Percentiles rank a stretch among this genome's conserved stretches.
Conservation (phyloP, 1,140 invertebrate genomes). For the Ectropis grisescens region DNA sequence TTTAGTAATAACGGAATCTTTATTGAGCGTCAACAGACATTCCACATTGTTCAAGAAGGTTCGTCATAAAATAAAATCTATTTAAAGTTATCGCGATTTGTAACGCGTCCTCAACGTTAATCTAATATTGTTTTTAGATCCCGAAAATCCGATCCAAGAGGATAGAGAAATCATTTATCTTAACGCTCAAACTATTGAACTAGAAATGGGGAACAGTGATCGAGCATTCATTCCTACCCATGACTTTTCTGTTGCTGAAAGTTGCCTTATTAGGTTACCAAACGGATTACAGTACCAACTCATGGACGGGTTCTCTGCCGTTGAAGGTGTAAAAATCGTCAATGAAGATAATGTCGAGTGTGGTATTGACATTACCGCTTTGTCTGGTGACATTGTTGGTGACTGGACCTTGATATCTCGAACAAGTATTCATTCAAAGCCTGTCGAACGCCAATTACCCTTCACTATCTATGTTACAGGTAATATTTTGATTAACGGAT, state of each 20-base stretch:
- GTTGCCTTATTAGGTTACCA: slow-evolving; percentile 24
- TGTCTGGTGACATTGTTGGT: slow-evolving; percentile 22
- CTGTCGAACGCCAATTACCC: slow-evolving; percentile 27
- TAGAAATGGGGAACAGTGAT: too few relatives aligned
- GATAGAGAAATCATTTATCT: slow-evolving; percentile 1
- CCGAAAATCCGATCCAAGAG: slow-evolving; percentile 6
- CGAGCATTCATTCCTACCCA: too few relatives aligned
- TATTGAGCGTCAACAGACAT: slow-evolving; percentile 7
- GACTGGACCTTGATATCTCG: slow-evolving; percentile 31
- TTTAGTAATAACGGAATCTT: slow-evolving; percentile 12
- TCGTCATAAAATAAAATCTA: neutral
- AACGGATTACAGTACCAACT: slow-evolving; percentile 16
- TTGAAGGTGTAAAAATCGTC: slow-evolving; percentile 17
- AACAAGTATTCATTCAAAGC: slow-evolving; percentile 8
- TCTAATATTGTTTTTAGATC: slow-evolving; percentile 3
- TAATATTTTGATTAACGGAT: slow-evolving; percentile 15
- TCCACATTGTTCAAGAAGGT: slow-evolving; percentile 18
- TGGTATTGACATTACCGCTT: slow-evolving; percentile 20
- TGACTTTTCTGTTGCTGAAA: slow-evolving; percentile 14
- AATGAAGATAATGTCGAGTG: slow-evolving; percentile 13
- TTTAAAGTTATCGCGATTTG: too few relatives aligned
- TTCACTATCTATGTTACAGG: slow-evolving; percentile 39
- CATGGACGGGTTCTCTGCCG: slow-evolving; percentile 9
- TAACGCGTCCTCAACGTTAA: too few relatives aligned
- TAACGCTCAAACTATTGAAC: too few relatives aligned